These are phyloP conservation scores for Australoheros facetus DNA, from an alignment of 2,797 vertebrate species.

Conservation along the genomic window DNA sequence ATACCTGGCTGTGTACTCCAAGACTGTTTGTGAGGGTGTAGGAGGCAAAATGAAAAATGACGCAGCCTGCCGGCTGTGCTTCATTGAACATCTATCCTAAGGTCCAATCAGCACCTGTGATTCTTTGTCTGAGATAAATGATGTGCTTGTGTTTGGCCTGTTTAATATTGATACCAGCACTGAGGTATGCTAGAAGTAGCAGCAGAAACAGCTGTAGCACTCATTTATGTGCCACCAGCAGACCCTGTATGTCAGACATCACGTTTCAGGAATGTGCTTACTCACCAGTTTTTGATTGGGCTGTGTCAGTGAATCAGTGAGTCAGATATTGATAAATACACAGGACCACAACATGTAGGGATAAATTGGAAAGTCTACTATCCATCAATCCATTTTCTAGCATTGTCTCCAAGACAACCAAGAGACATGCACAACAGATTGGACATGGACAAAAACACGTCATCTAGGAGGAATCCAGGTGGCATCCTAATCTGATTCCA, in stretches of 20 bases:
- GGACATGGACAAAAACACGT: not conserved
- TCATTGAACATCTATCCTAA: slow-evolving; percentile 19
- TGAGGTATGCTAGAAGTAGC: not conserved
- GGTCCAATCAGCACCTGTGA: slow-evolving; percentile 22
- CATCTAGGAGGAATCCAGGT: not conserved
- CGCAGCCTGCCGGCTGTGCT: slow-evolving; percentile 8
- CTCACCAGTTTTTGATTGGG: not conserved
- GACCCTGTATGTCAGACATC: not conserved
- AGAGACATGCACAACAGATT: not conserved
- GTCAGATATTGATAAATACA: not conserved
- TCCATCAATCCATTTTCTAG: not conserved
- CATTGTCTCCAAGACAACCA: not conserved
- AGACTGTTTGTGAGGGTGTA: slow-evolving; percentile 23
- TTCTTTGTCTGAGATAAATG: slow-evolving; percentile 19
- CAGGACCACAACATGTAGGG: not conserved
- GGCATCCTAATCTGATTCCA: not conserved
- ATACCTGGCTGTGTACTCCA: slow-evolving; percentile 24
- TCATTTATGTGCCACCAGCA: not conserved
- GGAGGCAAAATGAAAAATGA: slow-evolving; percentile 36
- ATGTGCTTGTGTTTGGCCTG: slow-evolving; percentile 1
- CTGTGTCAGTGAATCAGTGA: not conserved
- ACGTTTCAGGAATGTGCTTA: not conserved
- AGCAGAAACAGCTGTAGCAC: not conserved
- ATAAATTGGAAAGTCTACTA: not conserved
- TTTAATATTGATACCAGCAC: not conserved